Percentiles rank a stretch among this genome's conserved stretches.
Evolutionary conservation across 2,797 vertebrate genomes (phyloP).

Genomic region (Onychomys leucogaster): DNA sequence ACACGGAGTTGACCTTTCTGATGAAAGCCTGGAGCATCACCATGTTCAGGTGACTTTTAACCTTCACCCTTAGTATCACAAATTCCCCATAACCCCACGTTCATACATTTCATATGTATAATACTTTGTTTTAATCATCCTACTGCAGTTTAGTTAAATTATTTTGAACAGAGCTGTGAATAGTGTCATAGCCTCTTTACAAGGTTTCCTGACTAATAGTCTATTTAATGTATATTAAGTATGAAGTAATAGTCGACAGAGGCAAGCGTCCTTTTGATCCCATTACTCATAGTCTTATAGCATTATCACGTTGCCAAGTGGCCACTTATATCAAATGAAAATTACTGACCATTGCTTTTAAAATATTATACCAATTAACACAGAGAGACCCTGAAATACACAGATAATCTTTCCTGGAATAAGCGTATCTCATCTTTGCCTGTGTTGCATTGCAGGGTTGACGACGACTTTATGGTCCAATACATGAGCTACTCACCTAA

Average conservation of each 20-base stretch:
- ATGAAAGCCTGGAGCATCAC: not conserved
- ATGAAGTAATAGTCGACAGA: constrained; percentile 80
- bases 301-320: constrained; percentile 78
- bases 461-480: not conserved
- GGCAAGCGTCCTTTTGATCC: constrained; percentile 82
- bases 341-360: constrained; percentile 78
- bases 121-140: constrained; percentile 58
- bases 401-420: constrained; percentile 65
- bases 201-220: constrained; percentile 79
- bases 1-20: not conserved
- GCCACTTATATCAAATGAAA: constrained; percentile 81
- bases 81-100: not conserved
- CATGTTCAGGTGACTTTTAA: constrained; percentile 39
- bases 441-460: not conserved
- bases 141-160: constrained; percentile 70
- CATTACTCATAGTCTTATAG: constrained; percentile 78
- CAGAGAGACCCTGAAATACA: constrained; percentile 53
- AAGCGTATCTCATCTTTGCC: constrained; percentile 46
- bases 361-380: constrained; percentile 82
- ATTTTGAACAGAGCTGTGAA: constrained; percentile 75
- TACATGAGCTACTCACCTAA: constrained; percentile 23
- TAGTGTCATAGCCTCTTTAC: constrained; percentile 70
- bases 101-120: constrained; percentile 28
- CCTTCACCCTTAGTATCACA: not conserved
- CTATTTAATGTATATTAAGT: constrained; percentile 83